Percentiles rank a stretch among this genome's conserved stretches.
Conservation (phyloP, 2,888 invertebrate species). For the Lasiommata megera region DNA sequence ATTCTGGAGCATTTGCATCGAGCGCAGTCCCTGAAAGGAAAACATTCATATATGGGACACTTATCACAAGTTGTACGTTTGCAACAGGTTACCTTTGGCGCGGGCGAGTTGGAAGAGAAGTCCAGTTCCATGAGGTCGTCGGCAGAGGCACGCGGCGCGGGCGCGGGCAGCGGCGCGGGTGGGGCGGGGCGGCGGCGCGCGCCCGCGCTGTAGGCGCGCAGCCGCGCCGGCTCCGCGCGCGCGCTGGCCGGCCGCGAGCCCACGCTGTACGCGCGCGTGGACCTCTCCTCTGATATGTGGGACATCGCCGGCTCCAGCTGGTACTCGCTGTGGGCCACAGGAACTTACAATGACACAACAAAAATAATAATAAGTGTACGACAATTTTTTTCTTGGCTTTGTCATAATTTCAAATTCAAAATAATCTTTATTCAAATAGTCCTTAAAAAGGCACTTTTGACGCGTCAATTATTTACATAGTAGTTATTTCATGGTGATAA, state of each 20-base stretch:
- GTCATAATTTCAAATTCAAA: too few relatives aligned
- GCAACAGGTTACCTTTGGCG: conserved; percentile 51
- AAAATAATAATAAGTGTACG: too few relatives aligned
- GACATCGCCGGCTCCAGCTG: conserved; percentile 91
- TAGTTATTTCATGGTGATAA: too few relatives aligned
- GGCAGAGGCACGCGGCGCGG: conserved; percentile 69
- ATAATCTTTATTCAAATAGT: too few relatives aligned
- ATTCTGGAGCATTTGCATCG: too few relatives aligned
- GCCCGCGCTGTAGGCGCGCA: conserved; percentile 79
- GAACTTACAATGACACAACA: too few relatives aligned
- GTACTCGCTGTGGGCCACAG: conserved; percentile 84
- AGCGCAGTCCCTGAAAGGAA: too few relatives aligned
- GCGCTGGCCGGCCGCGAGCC: conserved; percentile 88
- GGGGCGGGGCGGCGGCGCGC: conserved; percentile 61
- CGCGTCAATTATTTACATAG: too few relatives aligned
- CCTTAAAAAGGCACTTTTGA: too few relatives aligned
- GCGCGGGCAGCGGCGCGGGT: conserved; percentile 82
- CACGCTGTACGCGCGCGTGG: conserved; percentile 91
- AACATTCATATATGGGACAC: too few relatives aligned
- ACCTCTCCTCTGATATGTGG: conserved; percentile 83
- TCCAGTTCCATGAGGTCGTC: conserved; percentile 91
- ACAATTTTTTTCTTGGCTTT: too few relatives aligned
- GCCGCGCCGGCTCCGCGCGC: conserved; percentile 65
- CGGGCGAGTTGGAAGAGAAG: conserved; percentile 58
- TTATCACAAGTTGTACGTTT: too few relatives aligned